A percentile compares a stretch with the other conserved stretches of the same genome.
These are phyloP conservation scores for Hydractinia symbiolongicarpus DNA, from an alignment of 30 jellyfish, hydroid and myxozoan genomes.

Conservation along the genomic window DNA sequence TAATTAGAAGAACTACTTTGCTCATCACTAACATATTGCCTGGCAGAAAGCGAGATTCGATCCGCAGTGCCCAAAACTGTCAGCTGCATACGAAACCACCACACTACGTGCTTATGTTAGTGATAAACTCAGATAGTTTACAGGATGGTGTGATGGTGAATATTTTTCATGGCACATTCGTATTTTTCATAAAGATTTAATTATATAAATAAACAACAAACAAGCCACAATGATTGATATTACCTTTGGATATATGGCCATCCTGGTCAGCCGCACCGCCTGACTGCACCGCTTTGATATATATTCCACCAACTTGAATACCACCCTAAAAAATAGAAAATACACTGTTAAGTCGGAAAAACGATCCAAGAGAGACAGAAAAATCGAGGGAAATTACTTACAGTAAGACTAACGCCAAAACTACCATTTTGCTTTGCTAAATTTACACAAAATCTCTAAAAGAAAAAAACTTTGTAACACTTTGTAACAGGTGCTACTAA, in stretches of 20 bases:
- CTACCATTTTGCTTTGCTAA: conserved; percentile 70
- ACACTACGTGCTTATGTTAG: no score
- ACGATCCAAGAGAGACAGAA: background rate
- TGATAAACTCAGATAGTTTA: no score
- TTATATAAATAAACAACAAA: no score
- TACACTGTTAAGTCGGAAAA: background rate
- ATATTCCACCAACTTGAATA: conserved; percentile 86
- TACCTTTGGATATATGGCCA: conserved; percentile 79
- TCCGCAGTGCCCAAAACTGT: no score
- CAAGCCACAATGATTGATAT: no score
- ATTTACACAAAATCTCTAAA: conserved; percentile 75
- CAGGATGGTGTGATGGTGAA: no score
- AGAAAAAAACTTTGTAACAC: background rate
- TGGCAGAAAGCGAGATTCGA: no score
- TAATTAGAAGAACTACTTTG: background rate
- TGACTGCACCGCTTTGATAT: conserved; percentile 62
- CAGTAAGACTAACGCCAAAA: conserved; percentile 86
- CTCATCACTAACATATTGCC: background rate
- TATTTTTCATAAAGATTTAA: no score
- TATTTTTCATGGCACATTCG: no score
- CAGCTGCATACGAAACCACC: no score
- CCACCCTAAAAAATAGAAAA: conserved; percentile 57
- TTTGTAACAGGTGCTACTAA: no score
- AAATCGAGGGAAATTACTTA: conserved; percentile 17
- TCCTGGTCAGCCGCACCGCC: conserved; percentile 89